Conservation (phyloP, 2,888 invertebrate species). For the Mactromeris polynyma region DNA sequence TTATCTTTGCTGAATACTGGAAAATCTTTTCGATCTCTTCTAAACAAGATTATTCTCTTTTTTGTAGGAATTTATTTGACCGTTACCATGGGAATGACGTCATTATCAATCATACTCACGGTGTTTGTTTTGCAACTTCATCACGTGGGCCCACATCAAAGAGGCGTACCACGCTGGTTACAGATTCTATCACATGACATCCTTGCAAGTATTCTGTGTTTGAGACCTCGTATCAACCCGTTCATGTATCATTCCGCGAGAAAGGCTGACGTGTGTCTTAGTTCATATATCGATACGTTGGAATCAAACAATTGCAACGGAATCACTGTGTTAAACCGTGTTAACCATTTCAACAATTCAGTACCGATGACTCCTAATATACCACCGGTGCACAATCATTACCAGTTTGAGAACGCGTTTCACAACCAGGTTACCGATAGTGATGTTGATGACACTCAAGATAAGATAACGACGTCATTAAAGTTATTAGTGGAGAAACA, state of each 20-base stretch:
- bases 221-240: slow-evolving; percentile 76
- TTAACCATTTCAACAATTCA: slow-evolving; percentile 40
- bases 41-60: background rate
- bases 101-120: slow-evolving; percentile 87
- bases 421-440: slow-evolving; percentile 40
- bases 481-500: slow-evolving; percentile 83
- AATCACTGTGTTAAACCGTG: slow-evolving; percentile 43
- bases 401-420: slow-evolving; percentile 54
- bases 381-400: slow-evolving; percentile 49
- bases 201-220: slow-evolving; percentile 85
- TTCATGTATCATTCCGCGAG: slow-evolving; percentile 60
- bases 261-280: slow-evolving; percentile 77
- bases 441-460: slow-evolving; percentile 74
- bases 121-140: slow-evolving; percentile 88
- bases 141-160: slow-evolving; percentile 86
- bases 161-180: slow-evolving; percentile 86
- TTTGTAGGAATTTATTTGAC: slow-evolving; percentile 87
- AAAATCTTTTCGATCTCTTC: too few species aligned
- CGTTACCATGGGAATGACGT: slow-evolving; percentile 88
- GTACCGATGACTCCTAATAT: slow-evolving; percentile 46
- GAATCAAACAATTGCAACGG: slow-evolving; percentile 80
- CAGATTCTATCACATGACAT: slow-evolving; percentile 84
- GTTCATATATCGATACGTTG: slow-evolving; percentile 78
- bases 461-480: slow-evolving; percentile 82
- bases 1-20: too few species aligned